Base-by-base conservation (phyloP, 1,140 invertebrate genomes). In the Nautilus pompilius region DNA sequence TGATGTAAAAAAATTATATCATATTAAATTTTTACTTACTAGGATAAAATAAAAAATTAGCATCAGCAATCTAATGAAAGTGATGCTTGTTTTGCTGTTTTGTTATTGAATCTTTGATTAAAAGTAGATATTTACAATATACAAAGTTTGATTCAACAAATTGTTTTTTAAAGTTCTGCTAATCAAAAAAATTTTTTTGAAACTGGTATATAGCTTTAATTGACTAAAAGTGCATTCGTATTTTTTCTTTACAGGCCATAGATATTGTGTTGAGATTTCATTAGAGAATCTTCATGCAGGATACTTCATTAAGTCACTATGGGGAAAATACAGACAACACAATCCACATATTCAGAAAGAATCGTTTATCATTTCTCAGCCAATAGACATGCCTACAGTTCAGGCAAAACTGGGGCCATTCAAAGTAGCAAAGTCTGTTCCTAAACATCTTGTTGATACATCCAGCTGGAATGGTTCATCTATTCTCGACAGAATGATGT, bases 271-370 rank as follows among this genome's bases (percentile, higher is more conserved):
- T 51, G 66, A 76, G 26, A 71, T 76, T 26, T 58, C 62, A 15
- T 71, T 76, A 60, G 63, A 74, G 32, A 67, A 74, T 55, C 69
- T 60, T 20, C 64, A 69, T 32, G 71, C 71, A 72, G 74, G 74
- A 24, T 76, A 68, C 59, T 76, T 76, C 58, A 45, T 76, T 29
- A 76, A 76, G 61, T 67, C 74, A 30, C 33, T 68, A 1, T 76
- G 74, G 54, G 61, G 70, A 24, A 72, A 73, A 60, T 65, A 71
- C 22, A 67, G 69, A 55, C 60, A 68, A 20, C 59, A 63, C 28
- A 69, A 74, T 34, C 69, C 69, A 17, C 61, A 60, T 29, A 48
- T 68, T n/a, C 67, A 73, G 24, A 69, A 66, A 60, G 72, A 76
- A 61, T 61, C 71, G 15, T 69, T 76, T 30, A 65, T 76, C 24